Evolutionary conservation across 1,140 invertebrate genomes (phyloP), one percentile per base, ranked within the genome.

Genomic region (Cephus cinctus): DNA sequence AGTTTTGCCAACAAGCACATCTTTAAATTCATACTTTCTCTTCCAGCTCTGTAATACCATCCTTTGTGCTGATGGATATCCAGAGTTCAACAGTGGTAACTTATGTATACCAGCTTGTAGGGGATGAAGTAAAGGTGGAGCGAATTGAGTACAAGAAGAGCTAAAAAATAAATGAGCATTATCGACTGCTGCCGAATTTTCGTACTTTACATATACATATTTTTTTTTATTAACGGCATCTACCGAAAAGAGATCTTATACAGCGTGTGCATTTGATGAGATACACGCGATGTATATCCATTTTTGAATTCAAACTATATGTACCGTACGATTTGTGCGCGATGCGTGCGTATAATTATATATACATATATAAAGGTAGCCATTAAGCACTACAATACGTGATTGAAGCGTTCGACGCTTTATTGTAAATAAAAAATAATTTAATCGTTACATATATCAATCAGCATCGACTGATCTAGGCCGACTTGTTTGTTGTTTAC

Each of bases 61-160:
- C 97, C 2, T 99, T 99, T 79, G 95, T 98, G 6, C 78, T 99
- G 20, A 94, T 99, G 89, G 97, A 99, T 71, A 98, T 99, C 57
- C 96, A 99, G 73, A 95, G 94, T 66, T 88, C 92, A 3, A 96
- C 93, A 16, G 95, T 99, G 44, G 94, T 98, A 4, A 97, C 94
- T 5, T 99, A 99, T 75, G 92, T 99, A 1, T 99, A 99, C 77
- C 95, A 98, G 77, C 78, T 99, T 22, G 87, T 98, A 40, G 92
- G 91, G 16, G 94, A 98, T 69, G 96, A 98, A 75, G 96, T 99
- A 4, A 99, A 98, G 81, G 97, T 99, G 2, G 96, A 99, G 78
- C 85, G 95, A 74, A 97, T 98, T 64, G 96, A 98, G 77, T 99
- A 92, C 68, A 96, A 94, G 70, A 97, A 96, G 57, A 86, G 81